Percentiles rank a stretch among this genome's conserved stretches.
phyloP scores from a whole-genome alignment of 2,888 invertebrate species.

The Monopis laevigella region DNA sequence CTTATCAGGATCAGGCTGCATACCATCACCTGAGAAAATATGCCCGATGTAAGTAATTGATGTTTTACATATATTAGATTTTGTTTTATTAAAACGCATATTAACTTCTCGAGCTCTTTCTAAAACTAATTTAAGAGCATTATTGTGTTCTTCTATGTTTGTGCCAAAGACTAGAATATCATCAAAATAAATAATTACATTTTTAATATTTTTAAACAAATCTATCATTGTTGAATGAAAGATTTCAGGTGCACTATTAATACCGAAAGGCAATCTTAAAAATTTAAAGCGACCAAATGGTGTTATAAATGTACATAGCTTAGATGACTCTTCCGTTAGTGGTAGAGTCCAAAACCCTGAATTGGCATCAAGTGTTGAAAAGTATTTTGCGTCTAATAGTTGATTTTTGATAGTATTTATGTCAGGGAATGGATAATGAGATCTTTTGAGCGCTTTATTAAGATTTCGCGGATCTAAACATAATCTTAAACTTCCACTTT shows the following conservation, averaged over 20 bases:
- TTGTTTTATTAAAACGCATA: slow-evolving; percentile 20
- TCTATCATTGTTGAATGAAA: slow-evolving; percentile 20
- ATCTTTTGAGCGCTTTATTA: slow-evolving; percentile 19
- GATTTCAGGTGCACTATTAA: slow-evolving; percentile 19
- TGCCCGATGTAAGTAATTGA: slow-evolving; percentile 19
- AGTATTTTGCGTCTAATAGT: slow-evolving; percentile 18
- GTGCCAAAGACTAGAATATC: slow-evolving; percentile 19
- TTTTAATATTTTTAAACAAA: slow-evolving; percentile 17
- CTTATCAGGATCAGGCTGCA: slow-evolving; percentile 15
- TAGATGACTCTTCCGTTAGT: slow-evolving; percentile 16
- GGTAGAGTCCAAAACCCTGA: slow-evolving; percentile 21
- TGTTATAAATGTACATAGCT: slow-evolving; percentile 22
- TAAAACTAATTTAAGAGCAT: not conserved
- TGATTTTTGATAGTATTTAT: slow-evolving; percentile 20
- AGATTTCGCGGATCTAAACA: slow-evolving; percentile 22
- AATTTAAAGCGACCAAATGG: slow-evolving; percentile 19
- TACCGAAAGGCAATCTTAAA: slow-evolving; percentile 19
- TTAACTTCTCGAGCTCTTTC: slow-evolving; percentile 16
- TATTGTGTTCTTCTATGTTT: slow-evolving; percentile 13
- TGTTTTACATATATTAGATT: slow-evolving; percentile 13
- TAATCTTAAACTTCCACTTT: slow-evolving; percentile 20
- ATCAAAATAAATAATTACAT: slow-evolving; percentile 19
- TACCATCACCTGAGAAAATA: slow-evolving; percentile 18
- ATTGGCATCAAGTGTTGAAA: slow-evolving; percentile 20
- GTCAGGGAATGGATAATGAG: slow-evolving; percentile 21